phyloP scores from a whole-genome alignment of 2,113 vertebrate species.

The Leptobrachium leishanense region DNA sequence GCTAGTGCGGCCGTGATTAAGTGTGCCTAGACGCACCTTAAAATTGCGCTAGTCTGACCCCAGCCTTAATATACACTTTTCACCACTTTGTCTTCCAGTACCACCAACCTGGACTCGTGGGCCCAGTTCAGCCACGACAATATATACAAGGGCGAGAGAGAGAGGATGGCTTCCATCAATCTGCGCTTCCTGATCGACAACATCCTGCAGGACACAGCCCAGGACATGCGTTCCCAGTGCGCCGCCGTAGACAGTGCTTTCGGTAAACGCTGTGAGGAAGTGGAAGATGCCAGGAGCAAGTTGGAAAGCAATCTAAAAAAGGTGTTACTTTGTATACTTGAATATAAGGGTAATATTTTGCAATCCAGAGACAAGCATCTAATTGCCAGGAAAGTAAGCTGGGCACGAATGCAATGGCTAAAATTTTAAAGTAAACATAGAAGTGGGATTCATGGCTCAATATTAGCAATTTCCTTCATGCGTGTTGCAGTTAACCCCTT shows the following conservation, averaged over 20 bases:
- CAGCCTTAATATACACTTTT: too few species aligned
- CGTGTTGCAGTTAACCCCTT: too few species aligned
- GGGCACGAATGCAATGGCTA: neutral
- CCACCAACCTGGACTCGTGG: constrained; percentile 74
- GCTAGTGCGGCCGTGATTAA: too few species aligned
- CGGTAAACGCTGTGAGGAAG: constrained; percentile 65
- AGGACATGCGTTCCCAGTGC: constrained; percentile 79
- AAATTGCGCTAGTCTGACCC: too few species aligned
- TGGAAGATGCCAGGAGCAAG: constrained; percentile 68
- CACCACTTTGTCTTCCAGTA: constrained; percentile 57
- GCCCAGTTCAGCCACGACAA: constrained; percentile 77
- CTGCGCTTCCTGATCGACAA: constrained; percentile 73
- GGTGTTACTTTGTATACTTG: constrained; percentile 53
- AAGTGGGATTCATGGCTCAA: too few species aligned
- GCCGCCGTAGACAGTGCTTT: constrained; percentile 71
- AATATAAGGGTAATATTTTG: too few species aligned
- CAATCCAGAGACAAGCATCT: neutral
- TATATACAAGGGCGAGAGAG: constrained; percentile 69
- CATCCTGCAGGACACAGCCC: constrained; percentile 73
- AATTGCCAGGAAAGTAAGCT: neutral
- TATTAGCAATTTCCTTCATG: too few species aligned
- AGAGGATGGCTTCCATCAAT: constrained; percentile 69
- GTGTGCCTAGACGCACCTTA: too few species aligned
- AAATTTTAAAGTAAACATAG: neutral
- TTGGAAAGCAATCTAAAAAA: constrained; percentile 72